Evolutionary conservation across 2,888 invertebrate genomes (phyloP).

Genomic region (Parochlus steinenii): DNA sequence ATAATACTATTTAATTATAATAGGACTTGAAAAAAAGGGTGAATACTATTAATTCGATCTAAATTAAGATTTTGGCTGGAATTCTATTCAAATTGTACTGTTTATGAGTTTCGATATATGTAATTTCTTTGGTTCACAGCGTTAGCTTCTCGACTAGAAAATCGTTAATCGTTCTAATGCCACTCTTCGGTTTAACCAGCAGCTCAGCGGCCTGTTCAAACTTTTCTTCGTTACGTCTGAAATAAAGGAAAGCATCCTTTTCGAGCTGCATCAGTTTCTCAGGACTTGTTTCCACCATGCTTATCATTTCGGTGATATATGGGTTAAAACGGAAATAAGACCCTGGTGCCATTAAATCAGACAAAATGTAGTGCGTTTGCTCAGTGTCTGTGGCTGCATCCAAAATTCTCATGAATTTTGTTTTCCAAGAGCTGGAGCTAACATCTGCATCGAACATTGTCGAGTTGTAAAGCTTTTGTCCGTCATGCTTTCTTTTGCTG

Average conservation of each 20-base stretch:
- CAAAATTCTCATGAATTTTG: conserved; percentile 62
- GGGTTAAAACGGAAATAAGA: conserved; percentile 80
- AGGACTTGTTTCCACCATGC: conserved; percentile 64
- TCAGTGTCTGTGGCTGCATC: conserved; percentile 80
- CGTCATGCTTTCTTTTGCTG: conserved; percentile 5
- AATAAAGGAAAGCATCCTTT: conserved; percentile 62
- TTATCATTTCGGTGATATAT: conserved; percentile 59
- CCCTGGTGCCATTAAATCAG: conserved; percentile 54
- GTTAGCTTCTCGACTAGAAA: no score
- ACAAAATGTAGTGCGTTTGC: conserved; percentile 60
- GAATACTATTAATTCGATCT: no score
- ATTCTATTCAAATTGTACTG: no score
- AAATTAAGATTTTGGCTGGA: no score
- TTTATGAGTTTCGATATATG: no score
- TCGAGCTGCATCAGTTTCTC: conserved; percentile 52
- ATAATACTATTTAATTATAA: no score
- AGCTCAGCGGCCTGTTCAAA: conserved; percentile 28
- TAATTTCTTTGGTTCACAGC: no score
- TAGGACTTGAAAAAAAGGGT: no score
- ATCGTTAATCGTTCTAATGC: conserved; percentile 4
- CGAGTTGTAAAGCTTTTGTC: conserved; percentile 14
- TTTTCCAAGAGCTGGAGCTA: conserved; percentile 45
- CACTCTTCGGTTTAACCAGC: neutral
- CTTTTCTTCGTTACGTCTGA: conserved; percentile 64
- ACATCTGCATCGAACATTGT: conserved; percentile 21